Evolutionary conservation across 2,888 invertebrate genomes (phyloP), one percentile per base, ranked within the genome.

Genomic region (Philereme vetulata): DNA sequence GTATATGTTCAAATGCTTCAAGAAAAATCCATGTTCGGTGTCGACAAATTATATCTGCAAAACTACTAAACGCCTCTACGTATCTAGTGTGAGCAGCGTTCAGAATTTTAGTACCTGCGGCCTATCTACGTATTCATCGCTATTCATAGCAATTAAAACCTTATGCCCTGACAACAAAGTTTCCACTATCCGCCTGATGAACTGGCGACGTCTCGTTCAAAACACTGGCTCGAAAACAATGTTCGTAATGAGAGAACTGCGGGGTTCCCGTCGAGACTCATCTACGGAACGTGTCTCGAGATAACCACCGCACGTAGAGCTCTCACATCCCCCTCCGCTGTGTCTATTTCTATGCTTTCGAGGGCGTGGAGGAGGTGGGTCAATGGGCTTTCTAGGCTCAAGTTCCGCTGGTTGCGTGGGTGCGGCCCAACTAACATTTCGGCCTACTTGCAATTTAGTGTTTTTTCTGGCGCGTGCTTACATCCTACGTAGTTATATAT

Each of bases 391-490:
- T 72, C 75, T 72, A 71, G 77, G 81, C 71, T 81, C 83, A 72
- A 50, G 51, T 47, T 70, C 63, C 56, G 63, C 66, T 80, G 80
- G 82, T 55, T 69, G 80, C 72, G 81, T 78, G 75, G 79, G 80
- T 69, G 79, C 72, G 75, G 71, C 70, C 74, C 74, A 70, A 80
- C 78, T 73, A 75, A 77, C 78, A 80, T 78, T 80, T 80, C 77
- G 79, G 78, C 82, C 83, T 85, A 84, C 81, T 85, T 81, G 77
- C 76, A 72, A 86, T 85, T 84, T 82, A 80, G 78, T 78, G 72
- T 80, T 80, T 78, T 80, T 72, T 70, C 62, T 65, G 72, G 70
- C 80, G 78, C 81, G 81, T 79, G 78, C 74, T 76, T 72, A 74
- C 74, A 75, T 76, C 68, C 68, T 71, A 72, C 65, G 71, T 66